A percentile compares a stretch with the other conserved stretches of the same genome.
These are phyloP conservation scores for Nylanderia fulva DNA, from an alignment of 1,140 invertebrate species.

Conservation along the genomic window DNA sequence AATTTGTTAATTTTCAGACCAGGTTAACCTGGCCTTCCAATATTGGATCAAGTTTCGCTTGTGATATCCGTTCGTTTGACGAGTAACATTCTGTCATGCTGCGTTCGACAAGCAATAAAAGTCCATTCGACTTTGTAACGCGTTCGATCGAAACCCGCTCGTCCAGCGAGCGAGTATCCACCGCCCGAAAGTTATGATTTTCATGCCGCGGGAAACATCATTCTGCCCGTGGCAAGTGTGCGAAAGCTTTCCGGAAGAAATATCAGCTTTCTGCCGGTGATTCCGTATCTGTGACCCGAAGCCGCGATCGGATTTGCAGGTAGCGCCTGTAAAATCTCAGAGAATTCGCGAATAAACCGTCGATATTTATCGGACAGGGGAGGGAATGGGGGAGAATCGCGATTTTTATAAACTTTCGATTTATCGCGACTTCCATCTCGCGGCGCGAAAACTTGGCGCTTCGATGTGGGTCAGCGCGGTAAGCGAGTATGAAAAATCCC, in stretches of 20 bases:
- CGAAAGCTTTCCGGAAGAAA: constrained; percentile 31
- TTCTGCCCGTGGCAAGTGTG: not conserved
- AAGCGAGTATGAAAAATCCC: constrained; percentile 28
- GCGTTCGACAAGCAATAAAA: constrained; percentile 52
- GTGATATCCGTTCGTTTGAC: constrained; percentile 29
- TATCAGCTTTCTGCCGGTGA: constrained; percentile 16
- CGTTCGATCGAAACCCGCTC: constrained; percentile 19
- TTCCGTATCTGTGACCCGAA: not conserved
- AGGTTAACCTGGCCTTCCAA: not conserved
- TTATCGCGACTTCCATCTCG: constrained; percentile 50
- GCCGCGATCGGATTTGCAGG: constrained; percentile 9
- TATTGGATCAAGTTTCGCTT: constrained; percentile 14
- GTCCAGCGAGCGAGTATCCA: constrained; percentile 30
- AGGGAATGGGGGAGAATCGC: too few relatives aligned
- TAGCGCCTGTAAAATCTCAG: constrained; percentile 25
- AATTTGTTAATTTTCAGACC: not conserved
- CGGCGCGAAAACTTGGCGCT: constrained; percentile 26
- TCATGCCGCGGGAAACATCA: constrained; percentile 3
- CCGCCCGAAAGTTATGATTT: constrained; percentile 42
- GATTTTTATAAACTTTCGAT: constrained; percentile 58
- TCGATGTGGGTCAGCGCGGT: constrained; percentile 47
- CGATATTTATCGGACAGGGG: constrained; percentile 15
- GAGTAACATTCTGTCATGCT: not conserved
- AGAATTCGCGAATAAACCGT: constrained; percentile 33
- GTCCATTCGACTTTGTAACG: constrained; percentile 32